Base-by-base conservation (phyloP, 2,797 vertebrate species). In the Macropodus opercularis region DNA sequence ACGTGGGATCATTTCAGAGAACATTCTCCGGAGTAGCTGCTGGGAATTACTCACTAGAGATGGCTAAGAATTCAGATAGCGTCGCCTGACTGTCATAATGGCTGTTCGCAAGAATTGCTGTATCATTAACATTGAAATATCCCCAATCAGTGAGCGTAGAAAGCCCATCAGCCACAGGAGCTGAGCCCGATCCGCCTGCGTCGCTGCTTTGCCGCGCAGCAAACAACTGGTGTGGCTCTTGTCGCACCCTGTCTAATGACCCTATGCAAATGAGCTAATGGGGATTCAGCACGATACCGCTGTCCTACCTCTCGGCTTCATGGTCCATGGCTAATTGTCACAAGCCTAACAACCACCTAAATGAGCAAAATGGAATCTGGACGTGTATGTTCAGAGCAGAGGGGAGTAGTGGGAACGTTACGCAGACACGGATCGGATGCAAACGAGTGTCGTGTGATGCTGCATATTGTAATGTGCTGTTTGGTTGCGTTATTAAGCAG, bases 301-400 rank as follows among this genome's bases (percentile, higher is more conserved):
- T 77, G 84, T 87, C 77, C 83, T 89, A 80, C 87, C 85, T 89
- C 84, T 48, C 21, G 67, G 86, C 85, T 86, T 77, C 77, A 91
- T 92, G 73, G 68, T 61, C 88, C 88, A 69, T 87, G 46, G 72
- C 87, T 91, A 90, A 92, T 89, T 79, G 82, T 85, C 87, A 83
- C 72, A 62, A 81, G 72, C 81, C 63, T 87, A 90, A 92, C 86
- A 83, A 81, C 69, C 68, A 57, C 57, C 69, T 80, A 89, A 91
- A 90, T 85, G 77, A 81, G 83, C 72, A 63, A 76, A 81, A 81
- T 75, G 71, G 72, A 88, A 87, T 87, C 44, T 74, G 72, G 73
- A 85, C 67, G 73, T 82, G 84, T 79, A 74, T 75, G 55, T 74
- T 62, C 77, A 78, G 60, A 67, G 63, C 64, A 42, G 50, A 77